phyloP scores from a whole-genome alignment of 2,888 invertebrate genomes.

The Bembecia ichneumoniformis region DNA sequence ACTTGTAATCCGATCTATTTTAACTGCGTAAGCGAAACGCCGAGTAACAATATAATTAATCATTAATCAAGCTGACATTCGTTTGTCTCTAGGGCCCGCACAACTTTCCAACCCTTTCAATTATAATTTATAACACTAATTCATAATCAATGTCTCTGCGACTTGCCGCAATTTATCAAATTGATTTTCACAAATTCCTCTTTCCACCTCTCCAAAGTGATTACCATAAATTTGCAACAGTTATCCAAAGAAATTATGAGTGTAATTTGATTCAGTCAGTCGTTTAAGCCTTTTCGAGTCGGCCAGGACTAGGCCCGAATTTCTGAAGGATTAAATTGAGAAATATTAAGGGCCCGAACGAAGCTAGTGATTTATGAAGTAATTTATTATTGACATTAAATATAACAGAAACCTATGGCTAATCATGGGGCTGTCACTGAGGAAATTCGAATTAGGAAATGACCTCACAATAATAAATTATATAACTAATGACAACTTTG shows the following conservation, averaged over 20 bases:
- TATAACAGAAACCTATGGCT: background rate
- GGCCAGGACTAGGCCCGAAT: conserved; percentile 4
- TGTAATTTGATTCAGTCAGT: conserved; percentile 50
- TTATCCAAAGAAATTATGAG: conserved; percentile 57
- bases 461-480: no score
- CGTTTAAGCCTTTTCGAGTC: conserved; percentile 10
- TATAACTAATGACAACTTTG: no score
- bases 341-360: conserved; percentile 15
- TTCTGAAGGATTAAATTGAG: conserved; percentile 23
- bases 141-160: conserved; percentile 59
- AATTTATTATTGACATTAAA: conserved; percentile 12
- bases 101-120: conserved; percentile 64
- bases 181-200: conserved; percentile 57
- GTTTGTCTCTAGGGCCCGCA: conserved; percentile 52
- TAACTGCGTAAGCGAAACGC: conserved; percentile 23
- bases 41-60: conserved; percentile 65
- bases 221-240: conserved; percentile 62
- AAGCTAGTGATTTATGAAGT: conserved; percentile 16
- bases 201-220: conserved; percentile 36
- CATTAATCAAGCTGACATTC: conserved; percentile 61
- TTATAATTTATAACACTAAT: conserved; percentile 68
- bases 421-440: no score
- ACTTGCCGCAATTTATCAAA: conserved; percentile 64
- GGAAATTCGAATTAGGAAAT: no score
- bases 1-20: conserved; percentile 26